Base-by-base conservation (phyloP, 2,797 vertebrate genomes). In the Hydrocynus forskahlii region DNA sequence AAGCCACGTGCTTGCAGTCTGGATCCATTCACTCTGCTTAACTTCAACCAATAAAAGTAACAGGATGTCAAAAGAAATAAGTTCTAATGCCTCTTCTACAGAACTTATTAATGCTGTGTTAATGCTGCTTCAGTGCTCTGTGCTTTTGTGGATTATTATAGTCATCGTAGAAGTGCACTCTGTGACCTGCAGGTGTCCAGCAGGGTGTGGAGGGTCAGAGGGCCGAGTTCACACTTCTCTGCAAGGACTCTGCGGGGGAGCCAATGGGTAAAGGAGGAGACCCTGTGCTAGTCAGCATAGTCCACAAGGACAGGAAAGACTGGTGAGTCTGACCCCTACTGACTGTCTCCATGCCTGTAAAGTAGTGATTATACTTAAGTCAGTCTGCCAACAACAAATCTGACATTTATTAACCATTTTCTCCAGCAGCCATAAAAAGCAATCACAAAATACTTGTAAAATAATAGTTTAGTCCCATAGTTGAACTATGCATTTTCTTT, bases 211-310 rank as follows among this genome's bases (percentile, higher is more conserved):
- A 95, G 87, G 96, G 93, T 7, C 92, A 96, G 89, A 86, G 23
- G 55, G 88, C 91, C 6, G 89, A 87, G 75, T 97, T 98, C 90
- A 95, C 91, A 17, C 86, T 99, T 86, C 85, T 96, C 70, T 98
- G 95, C 85, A 91, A 93, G 77, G 95, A 97, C 80, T 81, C 92
- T 0, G 62, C 80, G 0, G 96, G 96, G 50, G 92, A 97, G 84
- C 91, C 50, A 87, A 80, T 96, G 92, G 81, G 86, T 0, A 88
- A 81, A 50, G 97, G 97, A 60, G 97, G 97, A 67, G 96, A 96
- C 19, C 83, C 91, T 0, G 87, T 97, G 69, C 76, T 81, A 7
- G 94, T 97, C 83, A 95, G 93, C 79, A 89, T 98, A 23, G 88
- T 93, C 48, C 95, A 97, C 86, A 95, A 89, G 79, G 95, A 95